Evolutionary conservation across 2,888 invertebrate species (phyloP).

Genomic region (Lycia hirtaria): DNA sequence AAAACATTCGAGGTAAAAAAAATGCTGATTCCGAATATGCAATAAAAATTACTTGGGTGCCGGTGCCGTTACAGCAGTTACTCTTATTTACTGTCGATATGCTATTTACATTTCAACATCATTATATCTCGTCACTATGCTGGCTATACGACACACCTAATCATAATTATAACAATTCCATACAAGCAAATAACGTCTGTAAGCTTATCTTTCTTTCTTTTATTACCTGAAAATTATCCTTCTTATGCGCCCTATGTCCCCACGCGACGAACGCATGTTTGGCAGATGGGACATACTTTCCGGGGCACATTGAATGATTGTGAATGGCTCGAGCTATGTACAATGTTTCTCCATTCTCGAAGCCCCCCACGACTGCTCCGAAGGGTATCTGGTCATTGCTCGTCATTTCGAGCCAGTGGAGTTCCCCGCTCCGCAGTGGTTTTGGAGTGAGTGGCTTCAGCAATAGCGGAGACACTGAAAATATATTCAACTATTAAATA

Average conservation of each 20-base stretch:
- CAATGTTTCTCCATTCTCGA: slow-evolving; percentile 29
- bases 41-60: too few relatives aligned
- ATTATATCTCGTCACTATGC: too few relatives aligned
- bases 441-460: not conserved
- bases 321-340: slow-evolving; percentile 34
- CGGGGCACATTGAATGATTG: slow-evolving; percentile 24
- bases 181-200: too few relatives aligned
- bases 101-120: too few relatives aligned
- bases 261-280: slow-evolving; percentile 23
- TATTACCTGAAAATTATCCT: slow-evolving; percentile 30
- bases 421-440: slow-evolving; percentile 2
- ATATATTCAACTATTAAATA: not conserved
- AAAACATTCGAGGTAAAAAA: too few relatives aligned
- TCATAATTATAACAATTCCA: too few relatives aligned
- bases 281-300: slow-evolving; percentile 36
- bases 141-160: too few relatives aligned
- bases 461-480: slow-evolving; percentile 12
- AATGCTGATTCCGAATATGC: too few relatives aligned
- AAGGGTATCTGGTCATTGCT: slow-evolving; percentile 2
- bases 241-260: slow-evolving; percentile 20
- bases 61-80: too few relatives aligned
- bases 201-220: too few relatives aligned
- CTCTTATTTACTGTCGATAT: too few relatives aligned
- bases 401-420: slow-evolving; percentile 24
- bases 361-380: slow-evolving; percentile 31